A percentile compares a stretch with the other conserved stretches of the same genome.
phyloP scores from a whole-genome alignment of 1,140 invertebrate species.

The Drosophila leontia region DNA sequence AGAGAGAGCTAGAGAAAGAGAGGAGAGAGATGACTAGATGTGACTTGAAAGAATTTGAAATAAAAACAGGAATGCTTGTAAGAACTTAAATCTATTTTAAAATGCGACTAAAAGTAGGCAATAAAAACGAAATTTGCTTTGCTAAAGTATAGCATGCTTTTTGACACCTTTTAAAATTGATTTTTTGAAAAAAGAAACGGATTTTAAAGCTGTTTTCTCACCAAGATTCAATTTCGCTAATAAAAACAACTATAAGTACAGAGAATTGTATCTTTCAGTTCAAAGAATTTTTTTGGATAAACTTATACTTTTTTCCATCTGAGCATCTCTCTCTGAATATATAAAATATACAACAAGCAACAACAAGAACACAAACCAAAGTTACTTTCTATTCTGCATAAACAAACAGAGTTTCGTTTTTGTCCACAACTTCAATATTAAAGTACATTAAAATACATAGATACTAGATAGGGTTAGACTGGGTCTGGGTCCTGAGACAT shows the following conservation, averaged over 20 bases:
- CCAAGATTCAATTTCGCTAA: too few species aligned
- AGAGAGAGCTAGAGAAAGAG: neutral
- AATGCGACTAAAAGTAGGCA: neutral
- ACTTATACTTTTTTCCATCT: neutral
- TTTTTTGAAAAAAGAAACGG: neutral
- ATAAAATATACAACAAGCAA: conserved; percentile 32
- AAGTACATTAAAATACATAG: conserved; percentile 39
- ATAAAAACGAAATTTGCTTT: neutral
- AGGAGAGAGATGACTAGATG: neutral
- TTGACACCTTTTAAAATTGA: neutral
- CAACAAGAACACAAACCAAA: conserved; percentile 50
- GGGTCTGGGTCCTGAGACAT: conserved; percentile 66
- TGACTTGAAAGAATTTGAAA: neutral
- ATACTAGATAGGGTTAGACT: conserved; percentile 44
- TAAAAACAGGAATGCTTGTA: neutral
- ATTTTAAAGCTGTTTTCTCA: too few species aligned
- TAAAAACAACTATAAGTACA: too few species aligned
- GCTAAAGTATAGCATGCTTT: too few species aligned
- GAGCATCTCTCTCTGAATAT: neutral
- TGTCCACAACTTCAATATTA: conserved; percentile 64
- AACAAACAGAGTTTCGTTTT: conserved; percentile 44
- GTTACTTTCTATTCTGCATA: conserved; percentile 59
- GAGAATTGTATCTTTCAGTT: too few species aligned
- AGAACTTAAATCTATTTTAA: neutral
- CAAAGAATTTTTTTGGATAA: too few species aligned